Percentiles rank a stretch among this genome's conserved stretches.
phyloP scores from a whole-genome alignment of 2,888 invertebrate species.

The Vanessa cardui region DNA sequence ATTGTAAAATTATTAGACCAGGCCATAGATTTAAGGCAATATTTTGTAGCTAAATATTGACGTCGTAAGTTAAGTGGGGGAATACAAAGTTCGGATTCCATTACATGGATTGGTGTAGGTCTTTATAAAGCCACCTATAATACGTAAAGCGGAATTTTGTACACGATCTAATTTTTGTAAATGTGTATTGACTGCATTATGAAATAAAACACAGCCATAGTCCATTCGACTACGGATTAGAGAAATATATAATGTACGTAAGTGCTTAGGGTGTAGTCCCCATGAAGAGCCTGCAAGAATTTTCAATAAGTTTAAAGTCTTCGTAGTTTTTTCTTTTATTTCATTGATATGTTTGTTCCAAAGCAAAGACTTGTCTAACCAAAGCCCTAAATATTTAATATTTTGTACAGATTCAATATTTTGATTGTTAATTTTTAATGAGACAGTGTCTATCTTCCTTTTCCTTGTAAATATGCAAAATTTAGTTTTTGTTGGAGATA shows the following conservation, averaged over 20 bases:
- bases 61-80: slow-evolving; percentile 22
- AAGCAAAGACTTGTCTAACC: background rate
- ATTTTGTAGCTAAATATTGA: slow-evolving; percentile 20
- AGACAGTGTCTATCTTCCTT: too few relatives aligned
- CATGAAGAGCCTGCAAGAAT: background rate
- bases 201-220: background rate
- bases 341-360: background rate
- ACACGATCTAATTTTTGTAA: background rate
- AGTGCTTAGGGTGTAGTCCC: background rate
- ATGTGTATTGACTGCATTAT: background rate
- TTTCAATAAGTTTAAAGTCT: background rate
- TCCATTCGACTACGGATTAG: background rate
- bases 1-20: background rate
- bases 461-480: too few relatives aligned
- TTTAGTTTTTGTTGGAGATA: too few relatives aligned
- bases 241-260: background rate
- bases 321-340: background rate
- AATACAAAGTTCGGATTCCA: slow-evolving; percentile 21
- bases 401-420: too few relatives aligned
- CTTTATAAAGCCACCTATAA: too few relatives aligned
- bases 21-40: slow-evolving; percentile 14
- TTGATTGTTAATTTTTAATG: too few relatives aligned
- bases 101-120: slow-evolving; percentile 5
- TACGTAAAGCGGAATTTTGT: too few relatives aligned
- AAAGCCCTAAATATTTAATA: too few relatives aligned